Evolutionary conservation across 1,140 invertebrate species (phyloP).

Genomic region (Druon quercuslanigerum): DNA sequence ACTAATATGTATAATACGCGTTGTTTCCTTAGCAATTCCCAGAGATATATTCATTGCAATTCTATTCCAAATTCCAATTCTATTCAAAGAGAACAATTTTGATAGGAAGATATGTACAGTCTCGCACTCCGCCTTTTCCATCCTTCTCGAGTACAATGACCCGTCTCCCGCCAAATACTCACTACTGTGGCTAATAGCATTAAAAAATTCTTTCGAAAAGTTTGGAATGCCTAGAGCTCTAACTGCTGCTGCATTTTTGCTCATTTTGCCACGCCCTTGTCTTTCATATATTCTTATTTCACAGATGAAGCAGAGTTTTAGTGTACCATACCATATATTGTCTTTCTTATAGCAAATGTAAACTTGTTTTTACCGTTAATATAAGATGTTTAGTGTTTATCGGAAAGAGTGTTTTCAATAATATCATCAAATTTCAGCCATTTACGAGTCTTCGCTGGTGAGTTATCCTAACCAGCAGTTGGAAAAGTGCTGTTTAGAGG

Average conservation of each 20-base stretch:
- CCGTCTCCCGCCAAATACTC: slow-evolving; percentile 19
- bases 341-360: background rate
- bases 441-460: no score
- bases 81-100: slow-evolving; percentile 2
- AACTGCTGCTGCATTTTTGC: no score
- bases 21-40: slow-evolving; percentile 3
- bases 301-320: no score
- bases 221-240: background rate
- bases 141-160: slow-evolving; percentile 29
- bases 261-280: no score
- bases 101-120: background rate
- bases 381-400: no score
- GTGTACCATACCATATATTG: no score
- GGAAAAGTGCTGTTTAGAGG: no score
- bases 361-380: no score
- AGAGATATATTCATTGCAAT: background rate
- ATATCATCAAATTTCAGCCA: no score
- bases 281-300: no score
- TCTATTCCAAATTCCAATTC: background rate
- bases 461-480: no score
- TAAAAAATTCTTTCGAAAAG: slow-evolving; percentile 10
- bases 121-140: slow-evolving; percentile 22
- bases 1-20: background rate
- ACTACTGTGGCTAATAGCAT: slow-evolving; percentile 7
- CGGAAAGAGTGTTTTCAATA: no score